phyloP scores from a whole-genome alignment of 2,797 vertebrate species.

The Chelon labrosus region DNA sequence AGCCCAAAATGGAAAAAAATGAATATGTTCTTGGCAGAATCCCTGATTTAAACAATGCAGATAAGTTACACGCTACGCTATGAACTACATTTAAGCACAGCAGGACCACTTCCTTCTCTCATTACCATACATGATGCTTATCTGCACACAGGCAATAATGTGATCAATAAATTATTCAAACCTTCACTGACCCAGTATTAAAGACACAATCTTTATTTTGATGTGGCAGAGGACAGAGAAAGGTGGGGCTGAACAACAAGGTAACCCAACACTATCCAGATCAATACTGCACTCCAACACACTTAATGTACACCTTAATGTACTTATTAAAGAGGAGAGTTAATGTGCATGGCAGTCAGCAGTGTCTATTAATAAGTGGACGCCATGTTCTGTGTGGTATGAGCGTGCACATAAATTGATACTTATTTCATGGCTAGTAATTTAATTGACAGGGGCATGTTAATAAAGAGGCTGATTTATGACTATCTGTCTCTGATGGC shows the following conservation, averaged over 20 bases:
- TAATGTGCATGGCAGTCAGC: neutral
- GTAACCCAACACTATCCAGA: neutral
- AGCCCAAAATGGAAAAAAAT: neutral
- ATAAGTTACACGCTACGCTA: no score
- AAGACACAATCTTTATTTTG: slow-evolving; percentile 20
- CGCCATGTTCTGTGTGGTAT: slow-evolving; percentile 49
- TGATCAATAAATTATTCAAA: slow-evolving; percentile 43
- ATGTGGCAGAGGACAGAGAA: slow-evolving; percentile 16
- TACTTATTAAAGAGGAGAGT: neutral
- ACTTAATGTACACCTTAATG: neutral
- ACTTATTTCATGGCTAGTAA: slow-evolving; percentile 55
- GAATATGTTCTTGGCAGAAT: no score
- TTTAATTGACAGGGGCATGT: slow-evolving; percentile 49
- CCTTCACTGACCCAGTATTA: slow-evolving; percentile 15
- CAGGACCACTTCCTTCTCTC: neutral
- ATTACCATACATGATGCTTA: slow-evolving; percentile 20
- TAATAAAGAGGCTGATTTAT: slow-evolving; percentile 58
- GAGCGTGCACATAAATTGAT: slow-evolving; percentile 41
- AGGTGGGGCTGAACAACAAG: slow-evolving; percentile 5
- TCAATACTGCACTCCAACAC: neutral
- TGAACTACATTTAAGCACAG: neutral
- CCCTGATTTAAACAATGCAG: no score
- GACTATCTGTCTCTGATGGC: slow-evolving; percentile 27
- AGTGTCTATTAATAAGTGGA: slow-evolving; percentile 18
- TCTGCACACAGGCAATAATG: slow-evolving; percentile 24